Conservation (phyloP, 2,797 vertebrate genomes). For the Uromys caudimaculatus region DNA sequence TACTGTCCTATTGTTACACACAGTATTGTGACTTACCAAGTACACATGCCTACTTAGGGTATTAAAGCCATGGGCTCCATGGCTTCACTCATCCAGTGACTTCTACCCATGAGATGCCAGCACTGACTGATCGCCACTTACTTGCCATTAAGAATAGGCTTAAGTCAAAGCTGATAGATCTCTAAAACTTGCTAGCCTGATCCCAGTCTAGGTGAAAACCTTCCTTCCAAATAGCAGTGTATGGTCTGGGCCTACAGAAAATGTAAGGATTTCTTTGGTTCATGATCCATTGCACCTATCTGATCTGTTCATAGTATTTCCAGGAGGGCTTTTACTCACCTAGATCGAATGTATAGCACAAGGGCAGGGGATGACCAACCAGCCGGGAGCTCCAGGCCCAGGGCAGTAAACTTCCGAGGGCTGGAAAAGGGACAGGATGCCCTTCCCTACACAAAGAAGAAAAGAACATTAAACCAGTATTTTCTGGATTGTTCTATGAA, state of each 20-base stretch:
- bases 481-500: background rate
- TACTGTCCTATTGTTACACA: background rate
- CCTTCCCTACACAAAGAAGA: constrained; percentile 5
- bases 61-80: constrained; percentile 19
- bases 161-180: background rate
- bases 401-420: background rate
- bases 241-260: background rate
- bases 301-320: background rate
- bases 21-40: background rate
- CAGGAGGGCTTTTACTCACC: constrained; percentile 50
- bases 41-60: background rate
- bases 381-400: background rate
- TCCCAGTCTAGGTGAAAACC: background rate
- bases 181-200: background rate
- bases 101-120: background rate
- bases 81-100: background rate
- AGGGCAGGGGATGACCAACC: background rate
- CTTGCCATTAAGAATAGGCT: constrained; percentile 21
- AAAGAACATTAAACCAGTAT: background rate
- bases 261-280: background rate
- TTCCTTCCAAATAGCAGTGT: background rate
- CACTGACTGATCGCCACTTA: background rate
- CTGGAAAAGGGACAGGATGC: background rate
- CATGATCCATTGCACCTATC: background rate
- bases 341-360: background rate